A percentile compares a stretch with the other conserved stretches of the same genome.
Evolutionary conservation across 2,888 invertebrate genomes (phyloP).

Genomic region (Drosophila paramelanica): DNA sequence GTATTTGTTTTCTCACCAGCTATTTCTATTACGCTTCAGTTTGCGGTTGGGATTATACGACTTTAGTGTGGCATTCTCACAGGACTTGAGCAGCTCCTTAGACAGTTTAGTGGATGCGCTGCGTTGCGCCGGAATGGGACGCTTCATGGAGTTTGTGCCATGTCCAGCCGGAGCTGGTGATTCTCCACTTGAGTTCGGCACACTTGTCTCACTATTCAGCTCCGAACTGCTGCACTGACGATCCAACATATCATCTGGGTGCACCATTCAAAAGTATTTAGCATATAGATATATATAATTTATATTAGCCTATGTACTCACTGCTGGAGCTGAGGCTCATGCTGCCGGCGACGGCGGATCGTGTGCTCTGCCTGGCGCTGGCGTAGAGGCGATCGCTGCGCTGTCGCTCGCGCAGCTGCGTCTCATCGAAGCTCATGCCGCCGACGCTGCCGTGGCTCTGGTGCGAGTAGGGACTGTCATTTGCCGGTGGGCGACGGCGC

Average conservation of each 20-base stretch:
- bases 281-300: too few species aligned
- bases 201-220: conserved; percentile 72
- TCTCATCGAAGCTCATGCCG: conserved; percentile 75
- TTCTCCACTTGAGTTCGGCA: conserved; percentile 74
- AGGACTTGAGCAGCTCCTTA: conserved; percentile 72
- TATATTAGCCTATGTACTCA: conserved; percentile 37
- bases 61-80: conserved; percentile 79
- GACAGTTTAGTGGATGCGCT: conserved; percentile 62
- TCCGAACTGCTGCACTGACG: conserved; percentile 75
- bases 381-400: conserved; percentile 76
- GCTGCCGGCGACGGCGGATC: conserved; percentile 66
- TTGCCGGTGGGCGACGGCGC: conserved; percentile 59
- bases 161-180: conserved; percentile 55
- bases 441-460: conserved; percentile 80
- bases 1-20: conserved; percentile 68
- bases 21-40: conserved; percentile 83
- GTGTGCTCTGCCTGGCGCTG: conserved; percentile 76
- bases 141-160: conserved; percentile 75
- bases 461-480: conserved; percentile 79
- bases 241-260: conserved; percentile 77
- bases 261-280: neutral
- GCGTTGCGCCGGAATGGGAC: conserved; percentile 80
- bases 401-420: conserved; percentile 67
- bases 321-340: conserved; percentile 78
- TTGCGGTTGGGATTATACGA: conserved; percentile 85